Percentiles rank a stretch among this genome's conserved stretches.
Conservation (phyloP, 2,797 vertebrate genomes). For the Dallia pectoralis region DNA sequence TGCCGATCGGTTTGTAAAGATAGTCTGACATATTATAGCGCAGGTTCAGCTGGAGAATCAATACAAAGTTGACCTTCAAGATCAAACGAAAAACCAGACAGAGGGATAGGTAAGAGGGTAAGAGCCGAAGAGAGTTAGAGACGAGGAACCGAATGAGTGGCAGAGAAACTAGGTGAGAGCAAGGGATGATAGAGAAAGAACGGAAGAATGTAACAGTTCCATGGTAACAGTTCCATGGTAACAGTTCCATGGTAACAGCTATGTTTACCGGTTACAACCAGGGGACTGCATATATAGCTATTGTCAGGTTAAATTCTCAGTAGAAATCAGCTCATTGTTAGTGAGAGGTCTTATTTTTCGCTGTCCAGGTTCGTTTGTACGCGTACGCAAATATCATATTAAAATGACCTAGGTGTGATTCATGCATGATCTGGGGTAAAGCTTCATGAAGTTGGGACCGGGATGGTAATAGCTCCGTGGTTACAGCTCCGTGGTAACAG, state of each 20-base stretch:
- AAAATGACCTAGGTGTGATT: too few species aligned
- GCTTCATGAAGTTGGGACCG: too few species aligned
- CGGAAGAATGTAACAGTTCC: constrained; percentile 12
- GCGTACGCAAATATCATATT: too few species aligned
- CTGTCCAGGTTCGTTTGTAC: too few species aligned
- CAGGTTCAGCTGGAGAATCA: not conserved
- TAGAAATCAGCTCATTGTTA: too few species aligned
- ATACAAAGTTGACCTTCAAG: constrained; percentile 21
- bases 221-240: constrained; percentile 38
- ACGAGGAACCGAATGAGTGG: not conserved
- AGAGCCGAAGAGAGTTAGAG: not conserved
- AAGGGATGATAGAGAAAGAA: not conserved
- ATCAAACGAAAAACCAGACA: constrained; percentile 25
- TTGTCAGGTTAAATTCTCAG: too few species aligned
- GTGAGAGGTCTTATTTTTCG: too few species aligned
- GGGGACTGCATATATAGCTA: too few species aligned
- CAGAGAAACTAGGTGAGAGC: not conserved
- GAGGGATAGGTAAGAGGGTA: not conserved
- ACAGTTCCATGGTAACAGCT: constrained; percentile 26
- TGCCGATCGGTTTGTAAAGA: not conserved
- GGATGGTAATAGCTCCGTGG: too few species aligned
- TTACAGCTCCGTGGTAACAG: too few species aligned
- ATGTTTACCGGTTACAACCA: too few species aligned
- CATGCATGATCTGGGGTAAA: too few species aligned
- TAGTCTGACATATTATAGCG: not conserved